These are phyloP conservation scores for Pelecanoides urinatrix DNA, from an alignment of 2,113 vertebrate species.

Conservation along the genomic window DNA sequence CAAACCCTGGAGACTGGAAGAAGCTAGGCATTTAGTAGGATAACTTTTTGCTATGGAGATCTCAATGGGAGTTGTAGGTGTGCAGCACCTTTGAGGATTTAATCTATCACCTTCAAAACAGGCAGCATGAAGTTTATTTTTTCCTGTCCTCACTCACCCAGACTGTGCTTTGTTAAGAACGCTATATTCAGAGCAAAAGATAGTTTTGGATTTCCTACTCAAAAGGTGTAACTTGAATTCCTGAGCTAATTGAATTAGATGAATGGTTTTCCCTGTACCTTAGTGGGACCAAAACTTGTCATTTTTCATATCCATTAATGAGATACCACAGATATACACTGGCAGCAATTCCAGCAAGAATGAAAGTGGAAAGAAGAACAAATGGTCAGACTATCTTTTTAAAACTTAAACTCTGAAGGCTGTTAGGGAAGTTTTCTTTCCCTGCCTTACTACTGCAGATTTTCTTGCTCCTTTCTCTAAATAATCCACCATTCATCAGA, in stretches of 20 bases:
- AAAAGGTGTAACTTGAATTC: conserved; percentile 8
- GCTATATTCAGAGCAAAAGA: background rate
- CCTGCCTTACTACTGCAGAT: background rate
- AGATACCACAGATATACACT: background rate
- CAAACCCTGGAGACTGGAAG: background rate
- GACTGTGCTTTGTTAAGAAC: background rate
- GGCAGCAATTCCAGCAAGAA: background rate
- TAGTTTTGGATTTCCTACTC: background rate
- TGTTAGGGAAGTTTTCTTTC: conserved; percentile 4
- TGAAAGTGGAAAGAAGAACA: conserved; percentile 2
- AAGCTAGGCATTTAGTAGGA: background rate
- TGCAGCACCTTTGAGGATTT: conserved; percentile 5
- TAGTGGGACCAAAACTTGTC: conserved; percentile 7
- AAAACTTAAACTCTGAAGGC: background rate
- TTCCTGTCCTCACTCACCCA: background rate
- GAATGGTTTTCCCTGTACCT: background rate
- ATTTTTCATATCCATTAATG: conserved; percentile 36
- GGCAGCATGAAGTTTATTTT: background rate
- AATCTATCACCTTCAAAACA: background rate
- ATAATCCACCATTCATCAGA: background rate
- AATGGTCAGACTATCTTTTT: background rate
- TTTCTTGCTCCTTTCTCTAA: background rate
- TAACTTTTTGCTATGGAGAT: background rate
- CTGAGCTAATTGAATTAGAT: conserved; percentile 26
- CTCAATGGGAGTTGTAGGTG: background rate